Base-by-base conservation (phyloP, 2,113 vertebrate species). In the Cinclus cinclus region DNA sequence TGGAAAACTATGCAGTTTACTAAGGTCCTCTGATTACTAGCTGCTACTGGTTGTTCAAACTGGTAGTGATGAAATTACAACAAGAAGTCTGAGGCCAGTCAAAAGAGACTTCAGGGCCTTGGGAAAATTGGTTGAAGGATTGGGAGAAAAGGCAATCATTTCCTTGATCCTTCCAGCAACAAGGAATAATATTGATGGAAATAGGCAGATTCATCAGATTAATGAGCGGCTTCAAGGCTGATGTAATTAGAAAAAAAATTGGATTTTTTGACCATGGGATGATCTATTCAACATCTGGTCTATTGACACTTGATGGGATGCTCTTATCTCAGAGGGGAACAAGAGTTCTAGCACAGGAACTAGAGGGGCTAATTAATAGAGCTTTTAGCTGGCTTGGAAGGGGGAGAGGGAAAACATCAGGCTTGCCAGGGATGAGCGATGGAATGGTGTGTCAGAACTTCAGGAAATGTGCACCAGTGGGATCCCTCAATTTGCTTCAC, bases 351-450 rank as follows among this genome's bases (percentile, higher is more conserved):
- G 53, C 25, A 41, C 31, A 42, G 52, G 27, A 37, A 7, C 8
- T 37, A 24, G 11, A 0, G 0, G 35, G 11, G 35, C 3, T 67
- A 4, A 2, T 31, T 42, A 12, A 42, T 0, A 50, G 21, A 68
- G 7, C 2, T 76, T 59, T 50, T 31, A 44, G 27, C 13, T 22
- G 22, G 7, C 9, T 68, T 33, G 44, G 37, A 59, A 59, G 2
- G 3, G 27, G 11, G 7, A 59, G 20, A 59, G 11, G 16, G 44
- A 68, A 42, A 59, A 50, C 22, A 35, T 16, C 27, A 35, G 37
- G 21, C 20, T 59, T 41, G 14, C 21, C 37, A 35, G 25, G 7
- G 22, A 50, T 12, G 14, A 68, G 17, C 0, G 1, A 27, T 33
- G 17, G 37, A 76, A 68, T 44, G 14, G 4, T 31, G 11, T 27